Percentiles rank a stretch among this genome's conserved stretches.
phyloP scores from a whole-genome alignment of 2,888 invertebrate species.

The Thelaira solivaga region DNA sequence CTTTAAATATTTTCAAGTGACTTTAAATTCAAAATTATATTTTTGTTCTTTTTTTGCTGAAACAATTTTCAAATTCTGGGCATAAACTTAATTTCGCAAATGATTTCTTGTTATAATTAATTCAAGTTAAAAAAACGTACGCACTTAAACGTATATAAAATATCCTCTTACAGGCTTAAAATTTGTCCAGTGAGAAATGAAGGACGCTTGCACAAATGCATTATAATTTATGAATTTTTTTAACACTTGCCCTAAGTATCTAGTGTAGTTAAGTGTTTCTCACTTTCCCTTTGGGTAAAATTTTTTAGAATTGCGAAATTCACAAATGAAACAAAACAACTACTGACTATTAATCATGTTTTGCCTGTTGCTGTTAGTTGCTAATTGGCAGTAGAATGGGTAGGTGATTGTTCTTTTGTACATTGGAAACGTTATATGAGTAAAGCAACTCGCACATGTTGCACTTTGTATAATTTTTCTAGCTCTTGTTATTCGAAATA shows the following conservation, averaged over 20 bases:
- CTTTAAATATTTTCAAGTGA: too few relatives aligned
- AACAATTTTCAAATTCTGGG: not conserved
- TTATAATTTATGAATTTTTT: not conserved
- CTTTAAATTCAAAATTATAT: too few relatives aligned
- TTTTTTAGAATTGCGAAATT: constrained; percentile 23
- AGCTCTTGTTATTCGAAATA: not conserved
- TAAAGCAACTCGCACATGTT: constrained; percentile 26
- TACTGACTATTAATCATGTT: constrained; percentile 54
- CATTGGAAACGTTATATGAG: not conserved
- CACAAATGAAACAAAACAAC: constrained; percentile 26
- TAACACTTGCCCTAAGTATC: not conserved
- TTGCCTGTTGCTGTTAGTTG: constrained; percentile 53
- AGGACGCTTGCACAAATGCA: not conserved
- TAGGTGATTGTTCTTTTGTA: not conserved
- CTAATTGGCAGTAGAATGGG: not conserved
- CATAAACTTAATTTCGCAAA: not conserved
- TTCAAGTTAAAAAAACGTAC: constrained; percentile 1
- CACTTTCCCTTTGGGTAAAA: not conserved
- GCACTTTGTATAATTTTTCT: constrained; percentile 22
- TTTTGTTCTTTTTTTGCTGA: not conserved
- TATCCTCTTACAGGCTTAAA: not conserved
- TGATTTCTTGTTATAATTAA: constrained; percentile 13
- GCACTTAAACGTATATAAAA: not conserved
- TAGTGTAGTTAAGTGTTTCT: constrained; percentile 11
- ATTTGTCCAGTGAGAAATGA: not conserved